Evolutionary conservation across 2,797 vertebrate genomes (phyloP).

Genomic region (Leuciscus waleckii): DNA sequence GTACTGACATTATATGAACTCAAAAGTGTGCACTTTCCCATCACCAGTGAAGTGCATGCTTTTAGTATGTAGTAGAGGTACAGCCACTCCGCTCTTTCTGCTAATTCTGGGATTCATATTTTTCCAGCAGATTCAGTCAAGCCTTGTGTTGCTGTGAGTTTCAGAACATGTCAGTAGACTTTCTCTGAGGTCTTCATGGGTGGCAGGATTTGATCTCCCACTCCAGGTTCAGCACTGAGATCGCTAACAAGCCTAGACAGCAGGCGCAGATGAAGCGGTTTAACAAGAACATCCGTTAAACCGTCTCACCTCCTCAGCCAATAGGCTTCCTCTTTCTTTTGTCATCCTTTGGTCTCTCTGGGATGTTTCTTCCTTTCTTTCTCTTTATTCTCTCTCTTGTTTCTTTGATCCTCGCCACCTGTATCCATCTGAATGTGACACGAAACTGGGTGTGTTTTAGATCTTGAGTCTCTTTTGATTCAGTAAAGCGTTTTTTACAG

Average conservation of each 20-base stretch:
- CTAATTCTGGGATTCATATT: background rate
- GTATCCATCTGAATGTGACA: slow-evolving; percentile 14
- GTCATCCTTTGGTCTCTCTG: background rate
- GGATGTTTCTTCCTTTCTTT: background rate
- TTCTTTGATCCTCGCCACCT: slow-evolving; percentile 23
- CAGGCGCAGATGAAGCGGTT: slow-evolving; percentile 21
- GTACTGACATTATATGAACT: background rate
- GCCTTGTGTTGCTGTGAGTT: background rate
- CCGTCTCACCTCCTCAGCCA: background rate
- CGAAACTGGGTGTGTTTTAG: background rate
- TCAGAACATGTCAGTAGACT: background rate
- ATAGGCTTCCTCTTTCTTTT: background rate
- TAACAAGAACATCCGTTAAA: slow-evolving; percentile 18
- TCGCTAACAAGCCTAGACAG: slow-evolving; percentile 29
- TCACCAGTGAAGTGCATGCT: background rate
- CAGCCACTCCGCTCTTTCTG: background rate
- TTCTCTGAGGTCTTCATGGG: slow-evolving; percentile 32
- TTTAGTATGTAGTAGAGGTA: background rate
- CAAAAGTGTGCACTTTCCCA: background rate
- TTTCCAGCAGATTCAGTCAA: background rate
- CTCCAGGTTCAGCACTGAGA: background rate
- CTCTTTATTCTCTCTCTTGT: background rate
- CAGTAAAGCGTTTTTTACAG: background rate
- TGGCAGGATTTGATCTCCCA: slow-evolving; percentile 30
- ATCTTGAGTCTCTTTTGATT: slow-evolving; percentile 10